A percentile compares a stretch with the other conserved stretches of the same genome.
These are phyloP conservation scores for Lycia hirtaria DNA, from an alignment of 2,888 invertebrate species.

Conservation along the genomic window DNA sequence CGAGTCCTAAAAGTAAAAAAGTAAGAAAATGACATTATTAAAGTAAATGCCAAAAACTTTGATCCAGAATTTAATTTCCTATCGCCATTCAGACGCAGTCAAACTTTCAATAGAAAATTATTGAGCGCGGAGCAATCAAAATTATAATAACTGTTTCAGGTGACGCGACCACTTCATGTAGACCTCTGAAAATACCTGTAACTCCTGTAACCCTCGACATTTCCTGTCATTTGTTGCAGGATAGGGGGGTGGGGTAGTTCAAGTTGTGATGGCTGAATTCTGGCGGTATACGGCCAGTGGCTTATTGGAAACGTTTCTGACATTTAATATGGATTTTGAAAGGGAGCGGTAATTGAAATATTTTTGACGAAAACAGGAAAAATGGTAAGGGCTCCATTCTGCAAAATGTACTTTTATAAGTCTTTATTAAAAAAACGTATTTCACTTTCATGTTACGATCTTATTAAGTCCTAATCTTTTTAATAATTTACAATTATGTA, in stretches of 20 bases:
- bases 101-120: slow-evolving; percentile 55
- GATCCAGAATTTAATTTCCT: slow-evolving; percentile 72
- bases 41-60: slow-evolving; percentile 31
- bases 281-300: slow-evolving; percentile 38
- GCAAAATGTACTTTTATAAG: not conserved
- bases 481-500: too few species aligned
- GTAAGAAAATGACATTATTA: too few species aligned
- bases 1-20: too few species aligned
- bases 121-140: slow-evolving; percentile 67
- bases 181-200: slow-evolving; percentile 36
- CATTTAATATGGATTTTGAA: slow-evolving; percentile 46
- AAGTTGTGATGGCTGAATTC: slow-evolving; percentile 46
- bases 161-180: slow-evolving; percentile 42
- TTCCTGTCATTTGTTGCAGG: not conserved
- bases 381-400: slow-evolving; percentile 2
- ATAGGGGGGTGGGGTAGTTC: slow-evolving; percentile 36
- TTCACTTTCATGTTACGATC: too few species aligned
- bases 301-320: slow-evolving; percentile 47
- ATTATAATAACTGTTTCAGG: slow-evolving; percentile 69
- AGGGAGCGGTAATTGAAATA: slow-evolving; percentile 37
- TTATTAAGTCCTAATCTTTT: too few species aligned
- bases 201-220: slow-evolving; percentile 3
- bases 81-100: slow-evolving; percentile 45
- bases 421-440: not conserved
- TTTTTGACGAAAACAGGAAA: slow-evolving; percentile 22